Percentiles rank a stretch among this genome's conserved stretches.
phyloP scores from a whole-genome alignment of 1,140 invertebrate genomes.

The Cydia strobilella region DNA sequence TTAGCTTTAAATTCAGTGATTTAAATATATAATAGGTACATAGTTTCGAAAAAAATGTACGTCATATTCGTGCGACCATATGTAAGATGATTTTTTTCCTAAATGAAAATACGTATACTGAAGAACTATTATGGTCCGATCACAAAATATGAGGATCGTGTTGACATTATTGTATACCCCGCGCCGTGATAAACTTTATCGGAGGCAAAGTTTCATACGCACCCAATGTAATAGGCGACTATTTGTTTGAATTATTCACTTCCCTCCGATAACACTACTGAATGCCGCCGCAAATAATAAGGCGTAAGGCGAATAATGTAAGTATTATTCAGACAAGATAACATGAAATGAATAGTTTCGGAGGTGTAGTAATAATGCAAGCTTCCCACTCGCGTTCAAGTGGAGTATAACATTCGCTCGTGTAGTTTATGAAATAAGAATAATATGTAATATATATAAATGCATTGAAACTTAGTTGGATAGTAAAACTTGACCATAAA shows the following conservation, averaged over 20 bases:
- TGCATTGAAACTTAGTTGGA: too few species aligned
- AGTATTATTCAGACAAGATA: constrained; percentile 28
- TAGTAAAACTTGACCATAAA: too few species aligned
- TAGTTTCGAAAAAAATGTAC: too few species aligned
- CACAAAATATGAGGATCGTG: constrained; percentile 43
- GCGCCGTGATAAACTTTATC: constrained; percentile 41
- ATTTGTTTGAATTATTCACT: constrained; percentile 34
- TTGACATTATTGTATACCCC: constrained; percentile 41
- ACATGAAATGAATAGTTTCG: constrained; percentile 28
- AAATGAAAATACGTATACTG: constrained; percentile 42
- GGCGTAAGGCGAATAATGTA: constrained; percentile 22
- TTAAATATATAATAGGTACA: neutral
- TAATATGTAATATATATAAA: too few species aligned
- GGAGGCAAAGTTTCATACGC: constrained; percentile 40
- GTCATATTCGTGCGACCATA: too few species aligned
- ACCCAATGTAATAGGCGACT: constrained; percentile 20
- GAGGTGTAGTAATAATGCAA: neutral
- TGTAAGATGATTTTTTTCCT: neutral
- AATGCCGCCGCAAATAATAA: constrained; percentile 23
- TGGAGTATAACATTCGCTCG: neutral
- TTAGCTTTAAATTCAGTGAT: neutral
- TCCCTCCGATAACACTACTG: constrained; percentile 26
- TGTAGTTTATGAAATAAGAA: neutral
- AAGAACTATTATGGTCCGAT: constrained; percentile 42
- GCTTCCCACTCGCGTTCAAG: neutral